These are phyloP conservation scores for Boloria selene DNA, from an alignment of 2,888 invertebrate species.

Conservation along the genomic window DNA sequence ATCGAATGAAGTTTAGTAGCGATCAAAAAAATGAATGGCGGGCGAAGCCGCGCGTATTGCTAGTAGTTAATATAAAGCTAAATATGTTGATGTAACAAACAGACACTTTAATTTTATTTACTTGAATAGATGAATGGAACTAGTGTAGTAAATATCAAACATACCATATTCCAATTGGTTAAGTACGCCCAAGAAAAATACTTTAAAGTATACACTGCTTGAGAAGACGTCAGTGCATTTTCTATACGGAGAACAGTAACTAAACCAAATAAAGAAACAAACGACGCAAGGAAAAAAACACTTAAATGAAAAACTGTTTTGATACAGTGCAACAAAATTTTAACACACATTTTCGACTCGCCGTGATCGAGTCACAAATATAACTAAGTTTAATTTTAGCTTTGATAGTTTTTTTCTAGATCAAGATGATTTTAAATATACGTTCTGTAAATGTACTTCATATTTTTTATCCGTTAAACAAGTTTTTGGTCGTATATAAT, in stretches of 20 bases:
- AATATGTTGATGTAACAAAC: no score
- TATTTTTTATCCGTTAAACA: no score
- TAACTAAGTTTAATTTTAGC: background rate
- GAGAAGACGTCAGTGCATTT: background rate
- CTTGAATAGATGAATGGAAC: no score
- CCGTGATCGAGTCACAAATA: background rate
- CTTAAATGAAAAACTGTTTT: background rate
- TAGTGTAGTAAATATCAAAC: background rate
- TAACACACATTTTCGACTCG: background rate
- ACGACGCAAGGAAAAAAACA: background rate
- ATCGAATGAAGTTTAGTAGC: no score
- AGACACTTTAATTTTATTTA: no score
- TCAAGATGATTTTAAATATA: no score
- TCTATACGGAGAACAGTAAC: background rate
- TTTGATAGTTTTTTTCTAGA: background rate
- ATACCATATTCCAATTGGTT: conserved; percentile 33
- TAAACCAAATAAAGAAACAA: background rate
- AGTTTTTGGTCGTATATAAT: no score
- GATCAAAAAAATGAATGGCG: no score
- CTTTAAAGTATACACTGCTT: conserved; percentile 8
- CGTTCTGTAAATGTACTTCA: no score
- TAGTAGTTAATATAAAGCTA: no score
- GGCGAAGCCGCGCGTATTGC: no score
- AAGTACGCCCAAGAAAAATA: conserved; percentile 19
- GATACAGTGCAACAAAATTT: background rate